Evolutionary conservation across 2,888 invertebrate species (phyloP), one percentile per base, ranked within the genome.

Genomic region (Spisula subtruncata): DNA sequence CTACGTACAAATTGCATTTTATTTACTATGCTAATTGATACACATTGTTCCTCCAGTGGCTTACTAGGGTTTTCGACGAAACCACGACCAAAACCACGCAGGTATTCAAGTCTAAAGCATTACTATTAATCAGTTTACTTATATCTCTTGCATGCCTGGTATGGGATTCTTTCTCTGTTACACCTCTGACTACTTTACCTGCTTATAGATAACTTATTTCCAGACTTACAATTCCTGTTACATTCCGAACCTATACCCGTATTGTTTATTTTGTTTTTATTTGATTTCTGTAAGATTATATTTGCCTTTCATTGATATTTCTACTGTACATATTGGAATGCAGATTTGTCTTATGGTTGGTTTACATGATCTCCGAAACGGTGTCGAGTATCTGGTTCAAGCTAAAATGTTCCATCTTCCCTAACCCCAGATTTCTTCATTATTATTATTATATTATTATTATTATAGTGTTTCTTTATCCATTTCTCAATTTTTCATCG

Each of bases 41-140:
- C 12, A 51, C n/a, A 66, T 81, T 85, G n/a, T 90, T 81, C 32
- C 90, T 85, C 35, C 90, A 92, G 92, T 87, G 92, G 89, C 32
- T 80, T 92, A 56, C 86, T 92, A 85, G 92, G 92, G 56, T 92
- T 92, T 85, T 10, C 88, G 41, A 86, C 92, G n/a, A 89, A 87
- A 48, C 85, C 83, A 46, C 87, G 85, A 83, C 88, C 90, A n/a
- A 85, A 82, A 86, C 79, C 35, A 48, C 54, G 71, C 82, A 92
- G 92, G 90, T 90, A 92, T 32, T 83, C 25, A n/a, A 25, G 46
- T n/a, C 35, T 48, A 46, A 18, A 51, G 51, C 51, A 16, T 20
- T 32, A 84, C 32, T 29, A 20, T 14, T 66, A 83, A 81, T 51
- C 51, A 81, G 51, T 51, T 81, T 8, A 41, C 79, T 46, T 71